Percentiles rank a stretch among this genome's conserved stretches.
Conservation (phyloP, 2,113 vertebrate genomes). For the Hippocampus comes region DNA sequence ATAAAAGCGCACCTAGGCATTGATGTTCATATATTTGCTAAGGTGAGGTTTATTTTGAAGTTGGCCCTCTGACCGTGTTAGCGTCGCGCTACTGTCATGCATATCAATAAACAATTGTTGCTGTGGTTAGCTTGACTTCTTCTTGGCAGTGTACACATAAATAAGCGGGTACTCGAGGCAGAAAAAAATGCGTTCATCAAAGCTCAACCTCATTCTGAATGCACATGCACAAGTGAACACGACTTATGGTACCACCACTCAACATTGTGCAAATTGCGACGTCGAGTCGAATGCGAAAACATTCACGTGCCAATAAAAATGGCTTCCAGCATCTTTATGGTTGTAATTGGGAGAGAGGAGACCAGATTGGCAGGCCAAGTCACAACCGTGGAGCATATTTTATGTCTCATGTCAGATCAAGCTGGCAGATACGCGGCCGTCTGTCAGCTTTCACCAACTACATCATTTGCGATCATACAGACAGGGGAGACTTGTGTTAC, state of each 20-base stretch:
- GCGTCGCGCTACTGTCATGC: no score
- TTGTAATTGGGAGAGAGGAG: slow-evolving; percentile 28
- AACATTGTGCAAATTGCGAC: slow-evolving; percentile 8
- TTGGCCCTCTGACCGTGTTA: no score
- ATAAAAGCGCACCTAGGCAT: no score
- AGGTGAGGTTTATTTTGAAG: no score
- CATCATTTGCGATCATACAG: slow-evolving; percentile 50
- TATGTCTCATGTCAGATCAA: slow-evolving; percentile 58
- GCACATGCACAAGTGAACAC: background rate
- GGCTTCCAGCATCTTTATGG: slow-evolving; percentile 32
- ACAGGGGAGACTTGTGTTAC: slow-evolving; percentile 28
- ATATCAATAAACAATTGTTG: no score
- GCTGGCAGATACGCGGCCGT: slow-evolving; percentile 42
- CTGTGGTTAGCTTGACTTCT: no score
- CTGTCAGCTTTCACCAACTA: slow-evolving; percentile 54
- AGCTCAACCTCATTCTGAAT: no score
- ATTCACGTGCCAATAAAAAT: slow-evolving; percentile 32
- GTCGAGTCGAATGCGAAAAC: slow-evolving; percentile 33
- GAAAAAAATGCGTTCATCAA: no score
- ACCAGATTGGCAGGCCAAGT: slow-evolving; percentile 47
- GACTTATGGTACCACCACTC: background rate
- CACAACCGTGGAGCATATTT: slow-evolving; percentile 51
- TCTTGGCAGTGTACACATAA: no score
- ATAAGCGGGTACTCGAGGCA: no score
- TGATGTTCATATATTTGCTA: no score